These are phyloP conservation scores for Cylloceria caligata DNA, from an alignment of 2,888 invertebrate species.

Conservation along the genomic window DNA sequence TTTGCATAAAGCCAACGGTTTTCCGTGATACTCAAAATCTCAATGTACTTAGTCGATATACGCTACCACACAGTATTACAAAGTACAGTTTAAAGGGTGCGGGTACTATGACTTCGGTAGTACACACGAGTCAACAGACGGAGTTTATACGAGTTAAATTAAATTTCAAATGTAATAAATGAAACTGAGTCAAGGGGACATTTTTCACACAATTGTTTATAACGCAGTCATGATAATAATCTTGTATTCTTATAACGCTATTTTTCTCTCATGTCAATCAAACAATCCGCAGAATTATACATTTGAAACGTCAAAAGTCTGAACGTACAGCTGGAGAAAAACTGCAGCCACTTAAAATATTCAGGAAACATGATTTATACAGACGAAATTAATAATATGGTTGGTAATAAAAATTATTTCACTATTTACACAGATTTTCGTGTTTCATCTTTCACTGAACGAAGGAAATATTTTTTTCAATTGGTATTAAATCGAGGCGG, in stretches of 20 bases:
- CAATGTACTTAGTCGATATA: background rate
- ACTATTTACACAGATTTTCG: too few species aligned
- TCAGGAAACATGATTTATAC: background rate
- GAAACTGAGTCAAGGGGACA: background rate
- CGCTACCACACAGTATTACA: background rate
- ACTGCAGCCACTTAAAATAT: background rate
- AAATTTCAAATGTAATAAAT: background rate
- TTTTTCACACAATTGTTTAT: background rate
- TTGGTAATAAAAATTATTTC: background rate
- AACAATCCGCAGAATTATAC: background rate
- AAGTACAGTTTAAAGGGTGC: conserved; percentile 31
- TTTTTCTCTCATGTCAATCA: background rate
- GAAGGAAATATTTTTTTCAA: too few species aligned
- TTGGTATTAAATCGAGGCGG: too few species aligned
- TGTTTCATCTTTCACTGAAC: too few species aligned
- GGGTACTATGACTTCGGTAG: conserved; percentile 10
- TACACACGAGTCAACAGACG: conserved; percentile 4
- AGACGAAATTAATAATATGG: background rate
- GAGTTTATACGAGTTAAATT: conserved; percentile 11
- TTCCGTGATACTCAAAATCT: conserved; percentile 50
- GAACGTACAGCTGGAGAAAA: background rate
- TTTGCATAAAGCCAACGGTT: conserved; percentile 70
- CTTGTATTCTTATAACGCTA: background rate
- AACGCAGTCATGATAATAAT: background rate
- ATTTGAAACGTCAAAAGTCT: background rate